phyloP scores from a whole-genome alignment of 2,888 invertebrate genomes.

The Yponomeuta evonymella region DNA sequence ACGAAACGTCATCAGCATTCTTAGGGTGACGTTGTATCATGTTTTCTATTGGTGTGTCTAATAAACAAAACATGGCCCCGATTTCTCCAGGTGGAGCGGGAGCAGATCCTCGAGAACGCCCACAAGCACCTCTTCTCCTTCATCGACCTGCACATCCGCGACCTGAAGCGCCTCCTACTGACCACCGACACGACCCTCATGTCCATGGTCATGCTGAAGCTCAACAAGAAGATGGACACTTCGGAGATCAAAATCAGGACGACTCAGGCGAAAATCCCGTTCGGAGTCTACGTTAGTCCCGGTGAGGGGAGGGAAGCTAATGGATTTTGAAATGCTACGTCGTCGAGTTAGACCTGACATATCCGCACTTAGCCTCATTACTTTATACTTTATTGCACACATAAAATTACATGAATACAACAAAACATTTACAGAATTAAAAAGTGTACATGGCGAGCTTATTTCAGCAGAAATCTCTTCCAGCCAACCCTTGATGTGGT shows the following conservation, averaged over 20 bases:
- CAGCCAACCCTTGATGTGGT: too few relatives aligned
- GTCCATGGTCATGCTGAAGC: conserved; percentile 64
- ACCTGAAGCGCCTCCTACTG: conserved; percentile 58
- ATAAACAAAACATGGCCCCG: background rate
- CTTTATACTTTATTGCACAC: too few relatives aligned
- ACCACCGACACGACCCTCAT: conserved; percentile 63
- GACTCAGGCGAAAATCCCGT: conserved; percentile 66
- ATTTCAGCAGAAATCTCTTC: too few relatives aligned
- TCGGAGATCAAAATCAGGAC: conserved; percentile 62
- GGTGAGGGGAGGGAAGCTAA: conserved; percentile 32
- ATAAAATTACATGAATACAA: too few relatives aligned
- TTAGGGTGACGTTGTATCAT: too few relatives aligned
- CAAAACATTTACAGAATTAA: too few relatives aligned
- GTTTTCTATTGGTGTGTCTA: background rate
- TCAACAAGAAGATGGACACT: conserved; percentile 69
- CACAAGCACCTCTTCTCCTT: conserved; percentile 51
- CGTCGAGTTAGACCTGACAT: too few relatives aligned
- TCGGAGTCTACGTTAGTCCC: conserved; percentile 64
- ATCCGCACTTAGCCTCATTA: too few relatives aligned
- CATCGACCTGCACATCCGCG: conserved; percentile 58
- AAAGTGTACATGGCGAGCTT: too few relatives aligned
- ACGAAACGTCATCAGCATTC: too few relatives aligned
- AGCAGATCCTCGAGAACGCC: conserved; percentile 46
- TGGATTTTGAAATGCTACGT: too few relatives aligned
- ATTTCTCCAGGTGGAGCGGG: conserved; percentile 47